Percentiles rank a stretch among this genome's conserved stretches.
Conservation (phyloP, 1,140 invertebrate species). For the Tachypleus tridentatus region DNA sequence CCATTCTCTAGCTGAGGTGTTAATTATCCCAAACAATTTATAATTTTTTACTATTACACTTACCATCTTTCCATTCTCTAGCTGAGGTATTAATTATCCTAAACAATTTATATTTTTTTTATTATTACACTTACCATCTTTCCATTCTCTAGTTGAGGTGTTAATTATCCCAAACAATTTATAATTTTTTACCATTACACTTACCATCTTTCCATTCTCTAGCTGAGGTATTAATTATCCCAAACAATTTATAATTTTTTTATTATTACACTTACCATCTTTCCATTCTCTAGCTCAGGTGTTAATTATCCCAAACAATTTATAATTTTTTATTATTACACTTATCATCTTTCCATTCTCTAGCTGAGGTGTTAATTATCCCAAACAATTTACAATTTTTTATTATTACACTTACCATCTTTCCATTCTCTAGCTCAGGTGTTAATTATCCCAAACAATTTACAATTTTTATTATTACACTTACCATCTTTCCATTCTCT, state of each 20-base stretch:
- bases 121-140: conserved; percentile 79
- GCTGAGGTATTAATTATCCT: conserved; percentile 94
- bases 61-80: conserved; percentile 94
- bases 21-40: conserved; percentile 95
- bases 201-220: conserved; percentile 94
- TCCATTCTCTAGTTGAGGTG: conserved; percentile 92
- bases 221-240: conserved; percentile 90
- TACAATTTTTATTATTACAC: too few relatives aligned
- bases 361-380: conserved; percentile 87
- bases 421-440: conserved; percentile 95
- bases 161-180: conserved; percentile 97
- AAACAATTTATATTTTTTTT: too few relatives aligned
- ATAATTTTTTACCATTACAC: conserved; percentile 88
- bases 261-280: conserved; percentile 73
- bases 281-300: conserved; percentile 95
- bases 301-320: conserved; percentile 96
- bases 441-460: conserved; percentile 96
- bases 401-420: conserved; percentile 73
- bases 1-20: conserved; percentile 92
- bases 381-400: too few relatives aligned
- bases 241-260: conserved; percentile 96
- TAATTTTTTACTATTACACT: conserved; percentile 87
- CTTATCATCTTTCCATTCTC: conserved; percentile 94
- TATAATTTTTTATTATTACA: too few relatives aligned
- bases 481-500: conserved; percentile 94